Percentiles rank a stretch among this genome's conserved stretches.
Evolutionary conservation across 2,113 vertebrate genomes (phyloP).

Genomic region (Xenopus borealis): DNA sequence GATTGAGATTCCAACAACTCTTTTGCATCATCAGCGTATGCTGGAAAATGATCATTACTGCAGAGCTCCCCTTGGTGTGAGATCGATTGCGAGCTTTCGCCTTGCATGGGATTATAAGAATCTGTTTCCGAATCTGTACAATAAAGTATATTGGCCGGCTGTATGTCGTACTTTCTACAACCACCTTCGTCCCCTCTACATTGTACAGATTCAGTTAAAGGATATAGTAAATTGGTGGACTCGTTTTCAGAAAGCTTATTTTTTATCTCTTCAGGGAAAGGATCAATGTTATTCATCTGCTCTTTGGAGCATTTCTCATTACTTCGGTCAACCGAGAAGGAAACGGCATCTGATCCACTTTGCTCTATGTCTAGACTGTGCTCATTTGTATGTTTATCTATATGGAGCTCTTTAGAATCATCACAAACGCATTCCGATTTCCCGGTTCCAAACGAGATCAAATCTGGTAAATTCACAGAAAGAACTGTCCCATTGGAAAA

Average conservation of each 20-base stretch:
- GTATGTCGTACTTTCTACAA: background rate
- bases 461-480: background rate
- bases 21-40: background rate
- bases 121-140: background rate
- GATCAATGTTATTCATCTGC: background rate
- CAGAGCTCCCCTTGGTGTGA: background rate
- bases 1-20: too few relatives aligned
- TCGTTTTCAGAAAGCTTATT: background rate
- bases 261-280: background rate
- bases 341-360: background rate
- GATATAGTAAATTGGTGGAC: background rate
- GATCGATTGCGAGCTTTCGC: background rate
- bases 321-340: slow-evolving; percentile 4
- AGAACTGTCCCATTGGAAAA: background rate
- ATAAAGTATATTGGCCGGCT: too few relatives aligned
- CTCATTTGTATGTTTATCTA: slow-evolving; percentile 8
- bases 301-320: background rate
- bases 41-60: background rate
- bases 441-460: background rate
- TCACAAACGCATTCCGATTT: slow-evolving; percentile 7
- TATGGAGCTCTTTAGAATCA: background rate
- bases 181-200: background rate
- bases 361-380: background rate
- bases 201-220: background rate
- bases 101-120: background rate